Evolutionary conservation across 2,113 vertebrate genomes (phyloP).

Genomic region (Otus sunia): DNA sequence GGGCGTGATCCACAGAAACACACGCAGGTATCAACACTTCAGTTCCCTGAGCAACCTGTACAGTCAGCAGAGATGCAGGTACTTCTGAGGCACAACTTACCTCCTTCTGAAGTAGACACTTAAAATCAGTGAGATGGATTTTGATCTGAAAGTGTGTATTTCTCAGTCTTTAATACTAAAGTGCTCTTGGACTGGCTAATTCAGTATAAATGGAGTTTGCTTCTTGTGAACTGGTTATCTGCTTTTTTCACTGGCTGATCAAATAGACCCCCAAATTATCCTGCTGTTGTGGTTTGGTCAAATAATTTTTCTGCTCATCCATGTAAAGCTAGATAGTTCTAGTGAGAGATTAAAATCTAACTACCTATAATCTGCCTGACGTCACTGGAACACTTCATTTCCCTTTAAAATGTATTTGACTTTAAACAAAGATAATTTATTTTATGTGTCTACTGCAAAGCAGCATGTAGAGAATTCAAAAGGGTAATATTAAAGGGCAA

Average conservation of each 20-base stretch:
- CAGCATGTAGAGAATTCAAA: not conserved
- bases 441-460: not conserved
- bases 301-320: not conserved
- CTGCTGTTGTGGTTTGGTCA: not conserved
- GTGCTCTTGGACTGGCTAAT: not conserved
- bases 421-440: not conserved
- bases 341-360: not conserved
- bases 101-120: not conserved
- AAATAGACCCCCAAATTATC: not conserved
- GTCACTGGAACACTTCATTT: not conserved
- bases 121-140: not conserved
- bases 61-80: not conserved
- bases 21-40: not conserved
- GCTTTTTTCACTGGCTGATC: not conserved
- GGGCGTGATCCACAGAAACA: not conserved
- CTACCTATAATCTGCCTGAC: not conserved
- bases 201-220: not conserved
- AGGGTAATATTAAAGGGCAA: not conserved
- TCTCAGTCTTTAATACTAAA: not conserved
- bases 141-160: not conserved
- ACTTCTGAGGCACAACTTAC: not conserved
- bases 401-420: not conserved
- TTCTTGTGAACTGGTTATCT: not conserved
- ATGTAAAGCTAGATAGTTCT: not conserved
- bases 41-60: not conserved